Conservation (phyloP, 2,797 vertebrate species). For the Telmatherina bonti region DNA sequence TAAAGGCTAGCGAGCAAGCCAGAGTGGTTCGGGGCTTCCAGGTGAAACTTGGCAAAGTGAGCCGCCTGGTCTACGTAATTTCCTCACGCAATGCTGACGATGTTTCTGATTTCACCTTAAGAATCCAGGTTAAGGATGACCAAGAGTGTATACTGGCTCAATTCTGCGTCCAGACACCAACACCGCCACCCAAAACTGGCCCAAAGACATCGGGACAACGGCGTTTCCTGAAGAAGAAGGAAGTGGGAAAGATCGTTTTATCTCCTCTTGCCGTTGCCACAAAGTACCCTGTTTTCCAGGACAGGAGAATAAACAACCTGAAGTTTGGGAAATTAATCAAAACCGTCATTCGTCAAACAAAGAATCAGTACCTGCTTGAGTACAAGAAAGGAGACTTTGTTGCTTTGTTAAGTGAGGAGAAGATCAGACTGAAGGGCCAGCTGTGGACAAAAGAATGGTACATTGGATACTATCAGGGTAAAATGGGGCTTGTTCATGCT, state of each 20-base stretch:
- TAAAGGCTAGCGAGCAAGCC: conserved; percentile 87
- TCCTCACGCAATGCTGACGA: conserved; percentile 84
- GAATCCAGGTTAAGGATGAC: conserved; percentile 93
- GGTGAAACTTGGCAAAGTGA: conserved; percentile 95
- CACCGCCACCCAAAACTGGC: conserved; percentile 89
- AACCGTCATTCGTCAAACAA: conserved; percentile 93
- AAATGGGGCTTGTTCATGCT: conserved; percentile 90
- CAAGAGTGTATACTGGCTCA: conserved; percentile 90
- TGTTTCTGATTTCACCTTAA: conserved; percentile 91
- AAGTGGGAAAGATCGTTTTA: conserved; percentile 92
- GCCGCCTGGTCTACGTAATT: conserved; percentile 91
- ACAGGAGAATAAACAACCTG: conserved; percentile 87
- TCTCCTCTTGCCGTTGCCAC: conserved; percentile 89
- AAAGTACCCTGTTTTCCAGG: conserved; percentile 94
- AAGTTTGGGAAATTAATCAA: conserved; percentile 95
- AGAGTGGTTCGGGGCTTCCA: conserved; percentile 91
- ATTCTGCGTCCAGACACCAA: conserved; percentile 95
- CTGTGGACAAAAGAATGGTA: conserved; percentile 99
- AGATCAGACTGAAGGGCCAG: conserved; percentile 92
- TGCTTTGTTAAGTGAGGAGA: conserved; percentile 93
- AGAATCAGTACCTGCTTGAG: conserved; percentile 94
- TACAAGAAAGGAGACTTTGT: conserved; percentile 95
- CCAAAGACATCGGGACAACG: conserved; percentile 87
- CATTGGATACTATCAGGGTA: conserved; percentile 94
- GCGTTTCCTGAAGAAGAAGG: conserved; percentile 96